Percentiles rank a stretch among this genome's conserved stretches.
phyloP scores from a whole-genome alignment of 35 echinoderm and acorn worm genomes.

The Acanthaster planci region DNA sequence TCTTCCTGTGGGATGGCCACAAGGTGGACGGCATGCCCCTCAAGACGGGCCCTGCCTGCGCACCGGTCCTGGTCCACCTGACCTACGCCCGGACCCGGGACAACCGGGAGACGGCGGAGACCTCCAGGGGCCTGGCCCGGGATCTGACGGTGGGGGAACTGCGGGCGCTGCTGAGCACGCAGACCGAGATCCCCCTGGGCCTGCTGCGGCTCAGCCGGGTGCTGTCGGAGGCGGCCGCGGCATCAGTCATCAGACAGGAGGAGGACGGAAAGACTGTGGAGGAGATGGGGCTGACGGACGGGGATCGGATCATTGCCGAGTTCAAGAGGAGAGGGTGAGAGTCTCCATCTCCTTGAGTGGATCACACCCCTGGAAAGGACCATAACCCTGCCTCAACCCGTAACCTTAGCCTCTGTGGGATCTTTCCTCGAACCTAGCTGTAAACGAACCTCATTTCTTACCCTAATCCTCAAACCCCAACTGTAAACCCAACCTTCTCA shows the following conservation, averaged over 20 bases:
- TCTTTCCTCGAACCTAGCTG: no score
- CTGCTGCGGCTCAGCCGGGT: slow-evolving; percentile 59
- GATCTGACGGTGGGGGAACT: slow-evolving; percentile 62
- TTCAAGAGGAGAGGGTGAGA: slow-evolving; percentile 30
- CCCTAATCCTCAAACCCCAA: no score
- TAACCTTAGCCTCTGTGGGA: not conserved
- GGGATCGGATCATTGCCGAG: slow-evolving; percentile 77
- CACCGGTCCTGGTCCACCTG: slow-evolving; percentile 73
- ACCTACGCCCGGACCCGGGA: slow-evolving; percentile 30
- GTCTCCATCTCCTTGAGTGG: not conserved
- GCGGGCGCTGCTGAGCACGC: slow-evolving; percentile 45
- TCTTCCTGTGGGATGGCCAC: slow-evolving; percentile 87
- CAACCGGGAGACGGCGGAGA: not conserved
- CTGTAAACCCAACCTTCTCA: no score
- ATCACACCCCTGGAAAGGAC: not conserved
- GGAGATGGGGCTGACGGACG: slow-evolving; percentile 49
- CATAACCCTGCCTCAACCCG: not conserved
- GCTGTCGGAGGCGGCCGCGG: slow-evolving; percentile 16
- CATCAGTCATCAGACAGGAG: slow-evolving; percentile 25
- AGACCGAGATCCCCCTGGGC: slow-evolving; percentile 63
- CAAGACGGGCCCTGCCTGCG: slow-evolving; percentile 48
- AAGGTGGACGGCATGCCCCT: slow-evolving; percentile 73
- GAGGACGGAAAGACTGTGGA: slow-evolving; percentile 39
- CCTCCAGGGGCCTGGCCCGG: slow-evolving; percentile 35
- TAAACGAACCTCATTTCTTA: no score